These are phyloP conservation scores for Hucho hucho DNA, from an alignment of 2,113 vertebrate genomes.

Conservation along the genomic window DNA sequence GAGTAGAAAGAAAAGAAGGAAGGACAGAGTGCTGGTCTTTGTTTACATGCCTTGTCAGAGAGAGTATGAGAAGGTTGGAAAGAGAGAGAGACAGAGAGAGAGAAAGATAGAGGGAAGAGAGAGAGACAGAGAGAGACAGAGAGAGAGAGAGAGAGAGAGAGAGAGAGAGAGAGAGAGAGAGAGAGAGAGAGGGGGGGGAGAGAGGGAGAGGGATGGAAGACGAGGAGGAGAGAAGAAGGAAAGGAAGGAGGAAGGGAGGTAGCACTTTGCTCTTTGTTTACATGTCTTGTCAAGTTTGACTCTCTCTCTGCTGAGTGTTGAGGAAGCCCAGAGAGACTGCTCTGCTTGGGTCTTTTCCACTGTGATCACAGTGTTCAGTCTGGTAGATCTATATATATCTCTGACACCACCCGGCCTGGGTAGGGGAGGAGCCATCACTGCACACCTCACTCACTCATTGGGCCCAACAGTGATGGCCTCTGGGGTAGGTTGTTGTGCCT, in stretches of 20 bases:
- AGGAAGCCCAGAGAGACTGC: constrained; percentile 40
- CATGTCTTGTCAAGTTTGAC: constrained; percentile 34
- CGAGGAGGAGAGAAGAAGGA: constrained; percentile 1
- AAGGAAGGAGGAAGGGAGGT: constrained; percentile 10
- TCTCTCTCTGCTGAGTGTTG: constrained; percentile 22
- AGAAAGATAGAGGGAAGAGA: background rate
- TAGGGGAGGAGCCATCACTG: constrained; percentile 9
- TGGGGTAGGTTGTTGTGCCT: background rate
- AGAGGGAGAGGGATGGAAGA: background rate
- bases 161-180: no score
- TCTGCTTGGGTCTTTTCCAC: no score
- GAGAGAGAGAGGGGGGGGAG: no score
- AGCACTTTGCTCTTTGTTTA: constrained; percentile 44
- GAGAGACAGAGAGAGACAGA: no score
- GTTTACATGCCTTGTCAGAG: constrained; percentile 55
- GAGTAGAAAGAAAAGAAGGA: constrained; percentile 13
- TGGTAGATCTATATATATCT: constrained; percentile 40
- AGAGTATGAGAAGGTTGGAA: background rate
- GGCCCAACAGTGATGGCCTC: constrained; percentile 43
- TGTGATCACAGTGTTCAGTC: constrained; percentile 5
- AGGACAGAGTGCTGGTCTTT: constrained; percentile 6
- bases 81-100: constrained; percentile 4
- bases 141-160: no score
- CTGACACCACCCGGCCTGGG: constrained; percentile 63
- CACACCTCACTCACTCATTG: background rate